Percentiles rank a stretch among this genome's conserved stretches.
Conservation (phyloP, 2,113 vertebrate species). For the Macquaria ambigua region DNA sequence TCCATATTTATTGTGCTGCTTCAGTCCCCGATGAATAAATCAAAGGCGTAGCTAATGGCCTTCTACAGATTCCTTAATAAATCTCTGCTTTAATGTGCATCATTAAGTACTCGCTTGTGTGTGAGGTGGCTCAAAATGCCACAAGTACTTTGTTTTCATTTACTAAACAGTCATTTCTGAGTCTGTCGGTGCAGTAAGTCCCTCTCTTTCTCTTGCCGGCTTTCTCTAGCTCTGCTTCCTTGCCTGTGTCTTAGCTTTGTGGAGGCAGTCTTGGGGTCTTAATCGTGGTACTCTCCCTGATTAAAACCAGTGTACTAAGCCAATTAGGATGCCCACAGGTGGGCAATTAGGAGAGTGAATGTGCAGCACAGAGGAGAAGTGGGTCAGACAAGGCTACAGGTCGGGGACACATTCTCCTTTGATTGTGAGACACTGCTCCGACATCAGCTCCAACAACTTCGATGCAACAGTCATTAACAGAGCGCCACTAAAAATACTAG, state of each 20-base stretch:
- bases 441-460: conserved; percentile 44
- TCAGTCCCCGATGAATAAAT: conserved; percentile 74
- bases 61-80: conserved; percentile 73
- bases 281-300: conserved; percentile 56
- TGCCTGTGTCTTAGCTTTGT: conserved; percentile 10
- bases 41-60: conserved; percentile 75
- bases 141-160: conserved; percentile 74
- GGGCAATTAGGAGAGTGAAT: conserved; percentile 72
- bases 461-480: conserved; percentile 49
- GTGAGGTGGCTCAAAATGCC: conserved; percentile 67
- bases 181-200: conserved; percentile 11
- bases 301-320: conserved; percentile 70
- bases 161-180: conserved; percentile 63
- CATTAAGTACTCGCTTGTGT: conserved; percentile 69
- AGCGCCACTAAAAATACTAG: background rate
- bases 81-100: conserved; percentile 71
- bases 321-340: conserved; percentile 72
- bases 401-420: conserved; percentile 56
- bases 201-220: background rate
- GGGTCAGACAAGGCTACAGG: conserved; percentile 60
- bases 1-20: conserved; percentile 79
- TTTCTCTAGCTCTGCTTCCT: conserved; percentile 4
- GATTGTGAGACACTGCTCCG: conserved; percentile 43
- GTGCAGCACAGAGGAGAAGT: conserved; percentile 43
- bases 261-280: conserved; percentile 47